Percentiles rank a stretch among this genome's conserved stretches.
These are phyloP conservation scores for Caenorhabditis panamensis DNA, from an alignment of 2,888 invertebrate species.

Conservation along the genomic window DNA sequence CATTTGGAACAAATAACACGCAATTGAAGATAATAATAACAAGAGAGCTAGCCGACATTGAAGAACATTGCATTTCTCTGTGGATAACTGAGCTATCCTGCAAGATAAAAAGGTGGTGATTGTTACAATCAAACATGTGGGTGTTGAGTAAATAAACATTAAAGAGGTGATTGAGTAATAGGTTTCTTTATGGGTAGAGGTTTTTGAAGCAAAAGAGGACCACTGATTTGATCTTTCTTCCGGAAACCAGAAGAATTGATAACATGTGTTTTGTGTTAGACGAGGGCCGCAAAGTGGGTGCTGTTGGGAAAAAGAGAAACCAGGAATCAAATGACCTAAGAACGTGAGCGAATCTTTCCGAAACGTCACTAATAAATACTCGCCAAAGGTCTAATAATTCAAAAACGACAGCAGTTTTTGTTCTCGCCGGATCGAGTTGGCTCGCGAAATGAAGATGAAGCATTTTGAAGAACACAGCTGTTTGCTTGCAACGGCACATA, in stretches of 20 bases:
- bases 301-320: constrained; percentile 13
- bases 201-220: constrained; percentile 2
- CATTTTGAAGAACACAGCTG: constrained; percentile 64
- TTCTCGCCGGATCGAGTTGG: constrained; percentile 34
- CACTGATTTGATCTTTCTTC: constrained; percentile 31
- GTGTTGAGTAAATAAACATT: constrained; percentile 45
- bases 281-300: constrained; percentile 24
- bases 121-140: constrained; percentile 35
- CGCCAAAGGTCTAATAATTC: constrained; percentile 51
- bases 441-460: constrained; percentile 59
- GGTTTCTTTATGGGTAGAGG: not conserved
- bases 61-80: constrained; percentile 55
- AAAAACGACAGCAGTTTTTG: constrained; percentile 58
- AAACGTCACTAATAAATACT: constrained; percentile 46
- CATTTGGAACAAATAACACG: constrained; percentile 27
- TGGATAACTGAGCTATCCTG: constrained; percentile 34
- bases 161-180: constrained; percentile 17
- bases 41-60: constrained; percentile 38
- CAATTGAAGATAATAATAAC: constrained; percentile 19
- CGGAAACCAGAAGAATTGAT: constrained; percentile 44
- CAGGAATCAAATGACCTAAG: constrained; percentile 51
- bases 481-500: constrained; percentile 65
- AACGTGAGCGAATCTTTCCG: constrained; percentile 4
- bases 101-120: constrained; percentile 43
- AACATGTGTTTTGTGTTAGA: constrained; percentile 58